Conservation (phyloP, 2,113 vertebrate species). For the Perca flavescens region DNA sequence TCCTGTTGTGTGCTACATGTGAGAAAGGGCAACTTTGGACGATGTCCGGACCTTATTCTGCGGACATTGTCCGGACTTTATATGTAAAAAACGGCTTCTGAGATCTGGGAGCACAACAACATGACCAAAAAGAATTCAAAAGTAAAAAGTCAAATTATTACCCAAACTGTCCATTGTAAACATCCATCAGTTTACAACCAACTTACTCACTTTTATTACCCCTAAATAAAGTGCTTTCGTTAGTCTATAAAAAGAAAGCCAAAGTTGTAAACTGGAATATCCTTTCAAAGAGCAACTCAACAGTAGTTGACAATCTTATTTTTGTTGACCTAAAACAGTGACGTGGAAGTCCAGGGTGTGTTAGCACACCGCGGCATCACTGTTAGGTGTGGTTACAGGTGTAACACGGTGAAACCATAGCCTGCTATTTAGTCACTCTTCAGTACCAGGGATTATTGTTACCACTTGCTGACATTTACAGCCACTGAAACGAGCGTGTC, state of each 20-base stretch:
- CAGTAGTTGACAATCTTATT: neutral
- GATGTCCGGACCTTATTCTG: no score
- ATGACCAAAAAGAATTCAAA: neutral
- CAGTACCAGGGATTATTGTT: neutral
- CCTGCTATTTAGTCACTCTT: neutral
- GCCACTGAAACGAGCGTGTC: neutral
- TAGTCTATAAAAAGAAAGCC: neutral
- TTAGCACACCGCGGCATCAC: neutral
- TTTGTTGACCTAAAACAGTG: neutral
- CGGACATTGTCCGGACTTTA: no score
- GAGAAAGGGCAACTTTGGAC: no score
- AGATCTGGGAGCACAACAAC: neutral
- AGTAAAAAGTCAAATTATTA: no score
- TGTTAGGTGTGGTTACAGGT: constrained; percentile 17
- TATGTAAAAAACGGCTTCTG: neutral
- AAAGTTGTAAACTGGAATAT: neutral
- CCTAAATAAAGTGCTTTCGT: no score
- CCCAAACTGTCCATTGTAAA: no score
- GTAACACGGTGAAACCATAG: neutral
- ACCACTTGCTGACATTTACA: neutral
- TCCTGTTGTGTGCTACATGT: no score
- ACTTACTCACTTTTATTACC: no score
- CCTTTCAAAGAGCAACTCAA: neutral
- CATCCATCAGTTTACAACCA: no score
- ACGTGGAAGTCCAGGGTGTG: neutral